Conservation (phyloP, 1,140 invertebrate genomes). For the Brachionus plicatilis region DNA sequence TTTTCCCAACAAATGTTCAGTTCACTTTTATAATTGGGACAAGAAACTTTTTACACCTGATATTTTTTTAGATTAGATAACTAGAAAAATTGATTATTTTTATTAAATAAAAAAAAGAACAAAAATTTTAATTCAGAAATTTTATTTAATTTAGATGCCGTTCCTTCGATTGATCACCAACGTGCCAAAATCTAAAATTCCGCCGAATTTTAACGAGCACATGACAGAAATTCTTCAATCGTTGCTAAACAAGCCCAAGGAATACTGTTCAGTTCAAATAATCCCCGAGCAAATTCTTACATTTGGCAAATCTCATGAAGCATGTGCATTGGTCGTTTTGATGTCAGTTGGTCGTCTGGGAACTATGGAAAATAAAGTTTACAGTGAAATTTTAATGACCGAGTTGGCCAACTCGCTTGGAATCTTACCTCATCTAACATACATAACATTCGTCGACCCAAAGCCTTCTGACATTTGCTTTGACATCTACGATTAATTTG, state of each 20-base stretch:
- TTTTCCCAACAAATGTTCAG: too few species aligned
- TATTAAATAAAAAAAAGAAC: neutral
- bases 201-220: neutral
- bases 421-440: slow-evolving; percentile 16
- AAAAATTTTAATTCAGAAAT: neutral
- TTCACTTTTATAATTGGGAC: too few species aligned
- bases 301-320: slow-evolving; percentile 20
- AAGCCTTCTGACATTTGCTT: slow-evolving; percentile 19
- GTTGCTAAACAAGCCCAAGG: neutral
- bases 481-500: slow-evolving; percentile 21
- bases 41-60: too few species aligned
- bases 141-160: slow-evolving; percentile 9
- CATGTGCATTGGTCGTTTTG: slow-evolving; percentile 2
- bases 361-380: neutral
- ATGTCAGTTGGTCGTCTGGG: slow-evolving; percentile 24
- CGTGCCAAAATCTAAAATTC: slow-evolving; percentile 16
- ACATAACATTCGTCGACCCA: neutral
- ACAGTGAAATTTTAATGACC: slow-evolving; percentile 25
- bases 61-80: too few species aligned
- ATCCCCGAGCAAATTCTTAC: slow-evolving; percentile 17
- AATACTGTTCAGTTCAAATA: slow-evolving; percentile 9
- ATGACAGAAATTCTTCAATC: neutral
- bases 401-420: neutral
- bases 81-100: neutral
- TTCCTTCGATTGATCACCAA: slow-evolving; percentile 12